Evolutionary conservation across 2,888 invertebrate species (phyloP), one percentile per base, ranked within the genome.

Genomic region (Phaonia tiefii): DNA sequence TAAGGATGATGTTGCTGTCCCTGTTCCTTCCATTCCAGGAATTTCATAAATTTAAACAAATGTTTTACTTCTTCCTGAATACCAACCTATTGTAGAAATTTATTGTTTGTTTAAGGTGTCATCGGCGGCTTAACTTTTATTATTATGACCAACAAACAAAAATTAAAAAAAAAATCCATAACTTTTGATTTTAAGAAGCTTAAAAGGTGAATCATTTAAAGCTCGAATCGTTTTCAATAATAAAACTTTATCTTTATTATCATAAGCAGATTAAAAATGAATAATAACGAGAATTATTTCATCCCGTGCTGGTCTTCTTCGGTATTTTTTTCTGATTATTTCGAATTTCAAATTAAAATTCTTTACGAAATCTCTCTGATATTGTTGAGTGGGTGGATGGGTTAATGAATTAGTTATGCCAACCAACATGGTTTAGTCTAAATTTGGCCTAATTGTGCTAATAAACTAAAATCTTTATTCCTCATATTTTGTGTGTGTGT

Each of bases 151-250:
- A 31, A 46, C 46, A n/a, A 46, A n/a, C n/a, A 46, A 46, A 46
- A 44, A 3, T 31, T 31, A 31, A 13, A 54, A 17, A 49, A 2
- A n/a, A 42, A 63, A 63, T 42, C 63, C 13, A 39, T 42, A 63
- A 63, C 31, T 31, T 49, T 71, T 60, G 2, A n/a, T 60, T 71
- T 56, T 77, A 77, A 72, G 77, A 58, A 56, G 72, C 71, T 77
- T 77, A 72, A 72, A 58, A 46, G 49, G 11, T 7, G 26, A 54
- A 67, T 63, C 63, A 63, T 63, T 39, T 46, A 39, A 49, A 58
- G 60, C n/a, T 11, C n/a, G 31, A 31, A 31, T 5, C 31, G 31
- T 5, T 31, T 3, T 31, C 31, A 8, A 31, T 31, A 3, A 31
- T 31, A 31, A 31, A 31, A 31, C 3, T 31, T 31, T 31, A 31